Evolutionary conservation across 2,888 invertebrate species (phyloP), one percentile per base, ranked within the genome.

Genomic region (Cacoxenus indagator): DNA sequence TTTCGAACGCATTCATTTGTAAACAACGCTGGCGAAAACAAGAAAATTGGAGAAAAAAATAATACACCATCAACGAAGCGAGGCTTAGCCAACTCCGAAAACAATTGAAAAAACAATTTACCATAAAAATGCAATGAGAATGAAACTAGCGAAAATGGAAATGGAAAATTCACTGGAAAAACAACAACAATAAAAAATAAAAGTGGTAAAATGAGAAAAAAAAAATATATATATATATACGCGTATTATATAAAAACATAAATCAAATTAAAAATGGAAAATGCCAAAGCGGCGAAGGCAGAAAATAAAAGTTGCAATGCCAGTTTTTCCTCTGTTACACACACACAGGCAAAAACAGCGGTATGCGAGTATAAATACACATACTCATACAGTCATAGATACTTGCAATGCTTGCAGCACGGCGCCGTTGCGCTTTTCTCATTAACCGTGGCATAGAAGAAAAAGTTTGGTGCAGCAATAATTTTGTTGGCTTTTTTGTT

Each of bases 71-170:
- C 8, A 11, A 37, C 0, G 65, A 45, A 68, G 45, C 45, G 26
- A 54, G 26, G 26, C 27, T n/a, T n/a, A 24, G 17, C 26, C 19
- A 27, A 61, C 55, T 55, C 26, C 19, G 27, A 54, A 68, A 59
- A 69, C 72, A 77, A 73, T 76, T 64, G 75, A 68, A 75, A n/a
- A n/a, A 74, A 74, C 69, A 66, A 66, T 70, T 71, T 46, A 54
- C 48, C 54, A 75, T 65, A 70, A 62, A 64, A 69, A 67, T 64
- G 17, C 64, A 64, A 48, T 51, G 55, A 66, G 48, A 37, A 17
- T 64, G 55, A 8, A 37, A 11, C 14, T 8, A 37, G 37, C 14
- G 37, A 37, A 37, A 37, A 37, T 14, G 8, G 37, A 4, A 8
- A 14, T 37, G 37, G 37, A 66, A 73, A 73, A 73, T 66, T 51